Base-by-base conservation (phyloP, 2,113 vertebrate genomes). In the Rhynchomys soricoides region DNA sequence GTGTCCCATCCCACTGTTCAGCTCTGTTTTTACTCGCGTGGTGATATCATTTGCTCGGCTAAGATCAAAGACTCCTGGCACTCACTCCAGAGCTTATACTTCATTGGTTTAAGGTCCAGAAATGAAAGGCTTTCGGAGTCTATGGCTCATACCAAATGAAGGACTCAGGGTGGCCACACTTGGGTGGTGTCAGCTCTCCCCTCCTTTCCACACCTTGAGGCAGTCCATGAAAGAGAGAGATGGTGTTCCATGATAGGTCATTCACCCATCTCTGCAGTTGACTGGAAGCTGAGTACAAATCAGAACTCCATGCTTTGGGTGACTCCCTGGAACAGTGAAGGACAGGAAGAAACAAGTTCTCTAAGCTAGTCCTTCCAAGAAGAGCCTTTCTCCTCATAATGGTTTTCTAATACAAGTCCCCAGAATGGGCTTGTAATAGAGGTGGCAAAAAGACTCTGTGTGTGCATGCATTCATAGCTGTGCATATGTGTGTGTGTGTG, bases 91-190 rank as follows among this genome's bases (percentile, higher is more conserved):
- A 66, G 59, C 66, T 94, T 81, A 71, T 31, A 66, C 40, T 83
- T 50, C 88, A 78, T 57, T 89, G 91, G 89, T 91, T 96, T 94
- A 94, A 91, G 74, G 48, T 29, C 73, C 55, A 15, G 37, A 95
- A 91, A 62, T 74, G 48, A 93, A 82, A 78, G 78, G 26, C 48
- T 83, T 81, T 74, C 9, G 6, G 37, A 86, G 48, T 77, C 66
- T 73, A 13, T 81, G n/a, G 64, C 64, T 87, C 11, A 26, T 8
- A 85, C 45, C 7, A 43, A 7, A 3, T 34, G 40, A 94, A 79
- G 26, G 74, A 85, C 74, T 87, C 78, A 34, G n/a, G 86, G 70
- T 52, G n/a, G 82, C 52, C 59, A 82, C 94, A 6, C 52, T 10
- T 52, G 50, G 45, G 19, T 86, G 71, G 17, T 73, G 7, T 48